These are phyloP conservation scores for Phenacoccus solenopsis DNA, from an alignment of 1,140 invertebrate genomes.

Conservation along the genomic window DNA sequence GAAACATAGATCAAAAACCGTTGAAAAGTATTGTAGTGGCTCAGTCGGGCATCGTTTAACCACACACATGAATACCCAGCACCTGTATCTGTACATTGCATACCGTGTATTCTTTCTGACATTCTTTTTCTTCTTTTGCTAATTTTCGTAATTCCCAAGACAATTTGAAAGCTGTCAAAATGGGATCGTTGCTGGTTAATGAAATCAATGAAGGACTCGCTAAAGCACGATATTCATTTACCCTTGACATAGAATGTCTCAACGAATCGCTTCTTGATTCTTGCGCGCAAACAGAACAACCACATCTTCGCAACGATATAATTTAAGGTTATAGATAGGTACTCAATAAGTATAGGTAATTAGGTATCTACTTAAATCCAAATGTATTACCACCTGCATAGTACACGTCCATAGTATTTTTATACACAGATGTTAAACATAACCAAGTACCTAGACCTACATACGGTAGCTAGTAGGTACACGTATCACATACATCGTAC, in stretches of 20 bases:
- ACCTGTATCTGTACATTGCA: background rate
- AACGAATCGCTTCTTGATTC: conserved; percentile 46
- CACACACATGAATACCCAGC: too few relatives aligned
- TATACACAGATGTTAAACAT: too few relatives aligned
- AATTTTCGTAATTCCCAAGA: conserved; percentile 69
- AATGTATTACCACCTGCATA: too few relatives aligned
- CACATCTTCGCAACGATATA: conserved; percentile 53
- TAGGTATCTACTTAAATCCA: too few relatives aligned
- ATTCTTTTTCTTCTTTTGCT: conserved; percentile 67
- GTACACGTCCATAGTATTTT: too few relatives aligned
- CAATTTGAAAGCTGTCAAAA: conserved; percentile 68
- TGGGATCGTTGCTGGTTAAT: conserved; percentile 68
- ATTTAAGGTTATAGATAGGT: background rate
- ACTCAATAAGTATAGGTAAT: background rate
- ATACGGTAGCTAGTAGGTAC: too few relatives aligned
- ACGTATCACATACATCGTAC: too few relatives aligned
- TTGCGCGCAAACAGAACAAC: conserved; percentile 62
- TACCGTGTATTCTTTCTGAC: conserved; percentile 55
- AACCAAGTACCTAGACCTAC: too few relatives aligned
- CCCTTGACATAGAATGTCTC: conserved; percentile 70
- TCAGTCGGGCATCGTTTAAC: too few relatives aligned
- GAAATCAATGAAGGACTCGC: conserved; percentile 82
- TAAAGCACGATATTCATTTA: conserved; percentile 84
- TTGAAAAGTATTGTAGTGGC: too few relatives aligned
- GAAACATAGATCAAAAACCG: too few relatives aligned